A percentile compares a stretch with the other conserved stretches of the same genome.
These are phyloP conservation scores for Arctia plantaginis DNA, from an alignment of 2,888 invertebrate genomes.

Conservation along the genomic window DNA sequence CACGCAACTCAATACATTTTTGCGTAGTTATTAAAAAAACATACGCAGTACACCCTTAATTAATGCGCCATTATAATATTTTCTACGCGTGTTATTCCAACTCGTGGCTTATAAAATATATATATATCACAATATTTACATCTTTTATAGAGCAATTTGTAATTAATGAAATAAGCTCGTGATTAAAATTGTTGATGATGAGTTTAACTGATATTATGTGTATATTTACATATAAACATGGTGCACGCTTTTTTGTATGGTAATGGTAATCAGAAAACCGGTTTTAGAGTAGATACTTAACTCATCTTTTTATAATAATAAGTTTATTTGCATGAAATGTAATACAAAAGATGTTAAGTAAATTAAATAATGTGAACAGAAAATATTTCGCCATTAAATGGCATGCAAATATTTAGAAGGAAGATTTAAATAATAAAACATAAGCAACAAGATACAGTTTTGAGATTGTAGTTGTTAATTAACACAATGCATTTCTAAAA, in stretches of 20 bases:
- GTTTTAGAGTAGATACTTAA: background rate
- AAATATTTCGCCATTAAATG: no score
- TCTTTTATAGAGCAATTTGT: constrained; percentile 1
- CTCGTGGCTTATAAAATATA: constrained; percentile 20
- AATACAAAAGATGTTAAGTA: no score
- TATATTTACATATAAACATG: no score
- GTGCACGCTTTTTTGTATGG: background rate
- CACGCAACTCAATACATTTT: constrained; percentile 10
- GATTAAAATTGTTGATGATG: background rate
- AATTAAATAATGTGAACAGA: no score
- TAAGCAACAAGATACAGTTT: no score
- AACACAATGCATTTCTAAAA: no score
- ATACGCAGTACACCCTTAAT: background rate
- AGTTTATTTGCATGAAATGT: no score
- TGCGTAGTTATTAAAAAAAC: background rate
- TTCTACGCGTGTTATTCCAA: constrained; percentile 6
- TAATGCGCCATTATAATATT: background rate
- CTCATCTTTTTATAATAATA: background rate
- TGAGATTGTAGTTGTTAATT: no score
- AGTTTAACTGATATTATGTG: background rate
- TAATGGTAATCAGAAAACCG: background rate
- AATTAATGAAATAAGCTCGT: background rate
- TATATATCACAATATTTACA: background rate
- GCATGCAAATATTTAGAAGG: no score
- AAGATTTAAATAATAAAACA: no score